phyloP scores from a whole-genome alignment of 1,140 invertebrate species.

The Carcinoscorpius rotundicauda region DNA sequence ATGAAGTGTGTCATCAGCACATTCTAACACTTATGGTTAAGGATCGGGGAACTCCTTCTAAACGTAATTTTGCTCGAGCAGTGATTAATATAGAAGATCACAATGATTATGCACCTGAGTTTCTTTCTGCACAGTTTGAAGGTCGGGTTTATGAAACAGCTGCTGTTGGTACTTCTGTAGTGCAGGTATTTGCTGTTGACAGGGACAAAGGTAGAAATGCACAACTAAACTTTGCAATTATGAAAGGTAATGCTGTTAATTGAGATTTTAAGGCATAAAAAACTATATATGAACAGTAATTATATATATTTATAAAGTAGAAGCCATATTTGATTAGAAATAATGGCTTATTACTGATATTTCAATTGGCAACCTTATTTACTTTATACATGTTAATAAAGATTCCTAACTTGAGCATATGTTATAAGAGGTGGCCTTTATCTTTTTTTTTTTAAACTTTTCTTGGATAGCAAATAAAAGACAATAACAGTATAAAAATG shows the following conservation, averaged over 20 bases:
- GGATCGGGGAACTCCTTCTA: conserved; percentile 73
- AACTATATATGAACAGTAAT: no score
- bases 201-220: conserved; percentile 70
- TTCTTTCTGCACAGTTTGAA: conserved; percentile 56
- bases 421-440: no score
- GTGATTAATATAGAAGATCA: conserved; percentile 68
- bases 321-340: no score
- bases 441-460: no score
- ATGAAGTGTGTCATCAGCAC: conserved; percentile 68
- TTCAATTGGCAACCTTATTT: no score
- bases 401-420: no score
- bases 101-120: conserved; percentile 79
- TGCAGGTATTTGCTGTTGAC: conserved; percentile 61
- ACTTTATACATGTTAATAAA: no score
- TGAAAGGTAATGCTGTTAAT: conserved; percentile 42
- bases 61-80: conserved; percentile 70
- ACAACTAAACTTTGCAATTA: conserved; percentile 61
- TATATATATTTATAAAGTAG: no score
- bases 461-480: no score
- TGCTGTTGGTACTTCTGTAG: conserved; percentile 53
- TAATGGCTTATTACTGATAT: no score
- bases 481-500: no score
- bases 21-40: conserved; percentile 77
- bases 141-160: conserved; percentile 63
- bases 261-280: no score